Percentiles rank a stretch among this genome's conserved stretches.
Evolutionary conservation across 1,140 invertebrate species (phyloP).

Genomic region (Arion vulgaris): DNA sequence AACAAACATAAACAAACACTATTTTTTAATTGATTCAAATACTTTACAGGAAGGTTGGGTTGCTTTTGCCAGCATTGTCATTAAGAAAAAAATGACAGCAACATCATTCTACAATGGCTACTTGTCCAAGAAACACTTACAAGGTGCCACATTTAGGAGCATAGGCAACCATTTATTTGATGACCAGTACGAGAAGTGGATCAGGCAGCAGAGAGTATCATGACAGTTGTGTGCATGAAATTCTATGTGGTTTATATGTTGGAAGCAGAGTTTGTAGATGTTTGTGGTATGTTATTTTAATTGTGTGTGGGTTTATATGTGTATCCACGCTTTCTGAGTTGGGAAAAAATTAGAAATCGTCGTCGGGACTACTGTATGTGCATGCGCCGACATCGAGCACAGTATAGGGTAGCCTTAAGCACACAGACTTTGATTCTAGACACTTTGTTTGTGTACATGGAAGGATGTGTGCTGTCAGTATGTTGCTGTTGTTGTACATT

Average conservation of each 20-base stretch:
- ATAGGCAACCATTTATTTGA: slow-evolving; percentile 22
- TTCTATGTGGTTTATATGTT: too few species aligned
- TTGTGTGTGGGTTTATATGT: neutral
- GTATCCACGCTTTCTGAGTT: too few species aligned
- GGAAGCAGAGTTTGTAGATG: too few species aligned
- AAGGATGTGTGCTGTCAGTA: too few species aligned
- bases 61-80: neutral
- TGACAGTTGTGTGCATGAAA: neutral
- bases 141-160: slow-evolving; percentile 10
- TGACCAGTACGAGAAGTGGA: slow-evolving; percentile 14
- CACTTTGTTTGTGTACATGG: too few species aligned
- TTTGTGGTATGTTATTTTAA: neutral
- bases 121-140: slow-evolving; percentile 16
- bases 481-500: too few species aligned
- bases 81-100: slow-evolving; percentile 34
- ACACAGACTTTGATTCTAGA: too few species aligned
- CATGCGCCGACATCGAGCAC: too few species aligned
- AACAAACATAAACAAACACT: too few species aligned
- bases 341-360: too few species aligned
- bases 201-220: slow-evolving; percentile 5
- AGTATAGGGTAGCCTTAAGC: too few species aligned
- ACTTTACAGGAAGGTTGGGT: slow-evolving; percentile 17
- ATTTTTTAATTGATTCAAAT: neutral
- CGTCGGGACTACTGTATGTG: too few species aligned
- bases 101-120: slow-evolving; percentile 29